phyloP scores from a whole-genome alignment of 2,797 vertebrate genomes.

The Thaleichthys pacificus region DNA sequence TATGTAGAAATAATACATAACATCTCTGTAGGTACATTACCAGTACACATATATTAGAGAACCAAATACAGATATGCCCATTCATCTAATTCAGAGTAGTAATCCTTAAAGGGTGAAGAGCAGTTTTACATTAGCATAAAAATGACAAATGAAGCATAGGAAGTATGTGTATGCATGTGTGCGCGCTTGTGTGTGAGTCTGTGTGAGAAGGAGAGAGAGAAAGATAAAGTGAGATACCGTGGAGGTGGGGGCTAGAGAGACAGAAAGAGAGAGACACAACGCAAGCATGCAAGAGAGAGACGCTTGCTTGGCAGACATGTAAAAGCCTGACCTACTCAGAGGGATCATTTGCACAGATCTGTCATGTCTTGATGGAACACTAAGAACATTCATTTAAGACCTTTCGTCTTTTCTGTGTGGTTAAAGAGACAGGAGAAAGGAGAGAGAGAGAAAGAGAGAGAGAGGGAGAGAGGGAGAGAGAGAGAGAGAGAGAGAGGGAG shows the following conservation, averaged over 20 bases:
- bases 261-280: background rate
- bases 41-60: background rate
- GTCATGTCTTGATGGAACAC: slow-evolving; percentile 62
- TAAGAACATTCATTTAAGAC: slow-evolving; percentile 65
- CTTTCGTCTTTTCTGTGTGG: slow-evolving; percentile 41
- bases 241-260: background rate
- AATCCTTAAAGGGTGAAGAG: slow-evolving; percentile 49
- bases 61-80: background rate
- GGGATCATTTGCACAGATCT: slow-evolving; percentile 62
- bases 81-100: slow-evolving; percentile 32
- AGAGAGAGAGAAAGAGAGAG: slow-evolving; percentile 23
- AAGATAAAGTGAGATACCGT: slow-evolving; percentile 8
- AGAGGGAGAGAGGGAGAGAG: no score
- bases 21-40: no score
- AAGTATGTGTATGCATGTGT: slow-evolving; percentile 21
- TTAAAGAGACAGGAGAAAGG: slow-evolving; percentile 31
- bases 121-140: slow-evolving; percentile 44
- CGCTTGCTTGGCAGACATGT: slow-evolving; percentile 41
- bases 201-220: slow-evolving; percentile 41
- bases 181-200: background rate
- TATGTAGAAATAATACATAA: no score
- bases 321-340: slow-evolving; percentile 60
- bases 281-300: background rate
- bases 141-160: slow-evolving; percentile 50
- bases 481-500: slow-evolving; percentile 21